A percentile compares a stretch with the other conserved stretches of the same genome.
Conservation (phyloP, 2,113 vertebrate species). For the Xiphophorus hellerii region DNA sequence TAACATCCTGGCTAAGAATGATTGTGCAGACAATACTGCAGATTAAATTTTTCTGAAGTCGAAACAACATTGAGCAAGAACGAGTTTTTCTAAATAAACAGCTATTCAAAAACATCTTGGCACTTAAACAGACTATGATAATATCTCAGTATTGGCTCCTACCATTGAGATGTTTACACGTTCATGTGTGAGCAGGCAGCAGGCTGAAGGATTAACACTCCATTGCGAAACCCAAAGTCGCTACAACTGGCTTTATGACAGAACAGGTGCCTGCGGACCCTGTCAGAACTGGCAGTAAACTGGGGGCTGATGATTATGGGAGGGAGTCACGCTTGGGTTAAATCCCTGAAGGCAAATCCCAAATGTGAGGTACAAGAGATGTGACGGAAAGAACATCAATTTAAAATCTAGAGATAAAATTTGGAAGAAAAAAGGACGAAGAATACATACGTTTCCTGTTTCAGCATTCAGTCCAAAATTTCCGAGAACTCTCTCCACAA, state of each 20-base stretch:
- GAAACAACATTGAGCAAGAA: constrained; percentile 34
- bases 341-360: not conserved
- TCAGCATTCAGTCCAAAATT: not conserved
- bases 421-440: not conserved
- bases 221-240: constrained; percentile 29
- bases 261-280: constrained; percentile 8
- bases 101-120: constrained; percentile 24
- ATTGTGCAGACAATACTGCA: not conserved
- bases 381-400: not conserved
- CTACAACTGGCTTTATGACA: not conserved
- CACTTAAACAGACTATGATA: rapidly evolving
- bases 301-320: not conserved
- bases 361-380: not conserved
- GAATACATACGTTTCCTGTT: not conserved
- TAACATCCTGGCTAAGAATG: not conserved
- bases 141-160: constrained; percentile 7
- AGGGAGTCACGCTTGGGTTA: not conserved
- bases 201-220: not conserved
- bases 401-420: not conserved
- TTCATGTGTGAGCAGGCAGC: constrained; percentile 11
- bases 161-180: constrained; percentile 1
- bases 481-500: not conserved
- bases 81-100: constrained; percentile 33
- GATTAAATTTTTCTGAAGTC: not conserved
- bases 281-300: not conserved